Percentiles rank a stretch among this genome's conserved stretches.
Evolutionary conservation across 2,113 vertebrate genomes (phyloP).

Genomic region (Morone saxatilis): DNA sequence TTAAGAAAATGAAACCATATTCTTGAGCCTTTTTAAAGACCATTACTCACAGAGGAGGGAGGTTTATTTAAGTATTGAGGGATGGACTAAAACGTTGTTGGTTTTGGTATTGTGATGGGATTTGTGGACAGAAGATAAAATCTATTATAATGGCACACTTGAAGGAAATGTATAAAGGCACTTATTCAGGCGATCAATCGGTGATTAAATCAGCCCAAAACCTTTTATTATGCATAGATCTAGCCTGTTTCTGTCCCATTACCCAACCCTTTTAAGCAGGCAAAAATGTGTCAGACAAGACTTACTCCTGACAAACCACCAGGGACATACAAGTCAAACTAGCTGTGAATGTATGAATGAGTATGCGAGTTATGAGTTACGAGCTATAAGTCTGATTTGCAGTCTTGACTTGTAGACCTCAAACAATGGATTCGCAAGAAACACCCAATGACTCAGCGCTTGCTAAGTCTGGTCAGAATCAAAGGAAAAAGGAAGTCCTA

Average conservation of each 20-base stretch:
- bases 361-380: not conserved
- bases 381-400: not conserved
- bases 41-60: too few species aligned
- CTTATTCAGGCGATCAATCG: not conserved
- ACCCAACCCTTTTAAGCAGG: not conserved
- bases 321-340: not conserved
- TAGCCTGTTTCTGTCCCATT: not conserved
- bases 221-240: not conserved
- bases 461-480: constrained; percentile 13
- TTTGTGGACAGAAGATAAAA: not conserved
- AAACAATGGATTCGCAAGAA: constrained; percentile 32
- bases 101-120: not conserved
- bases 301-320: not conserved
- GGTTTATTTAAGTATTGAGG: not conserved
- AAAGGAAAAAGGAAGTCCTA: constrained; percentile 63
- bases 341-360: not conserved
- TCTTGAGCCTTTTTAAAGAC: not conserved
- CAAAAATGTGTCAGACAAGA: not conserved
- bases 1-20: not conserved
- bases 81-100: not conserved
- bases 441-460: constrained; percentile 23
- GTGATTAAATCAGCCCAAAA: not conserved
- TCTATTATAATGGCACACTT: not conserved
- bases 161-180: not conserved
- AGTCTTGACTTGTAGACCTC: not conserved